Evolutionary conservation across 2,113 vertebrate species (phyloP).

Genomic region (Spermophilus dauricus): DNA sequence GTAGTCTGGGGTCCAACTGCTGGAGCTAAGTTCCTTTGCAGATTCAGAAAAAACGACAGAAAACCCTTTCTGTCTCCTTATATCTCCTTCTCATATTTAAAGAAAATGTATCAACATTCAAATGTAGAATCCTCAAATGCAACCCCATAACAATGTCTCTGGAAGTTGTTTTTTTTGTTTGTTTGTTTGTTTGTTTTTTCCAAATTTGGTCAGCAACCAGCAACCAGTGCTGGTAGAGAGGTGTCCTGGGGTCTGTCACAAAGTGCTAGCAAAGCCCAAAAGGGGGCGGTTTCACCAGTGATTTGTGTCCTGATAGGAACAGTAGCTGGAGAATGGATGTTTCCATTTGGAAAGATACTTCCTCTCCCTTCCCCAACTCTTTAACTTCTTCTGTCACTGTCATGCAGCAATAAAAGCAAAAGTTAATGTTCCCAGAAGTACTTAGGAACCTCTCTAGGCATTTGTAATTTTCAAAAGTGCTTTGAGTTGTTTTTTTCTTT

Average conservation of each 20-base stretch:
- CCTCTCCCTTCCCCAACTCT: neutral
- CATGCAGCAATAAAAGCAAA: neutral
- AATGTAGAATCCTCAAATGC: too few species aligned
- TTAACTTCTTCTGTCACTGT: neutral
- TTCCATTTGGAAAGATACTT: neutral
- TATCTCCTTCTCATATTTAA: neutral
- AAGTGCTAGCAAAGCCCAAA: neutral
- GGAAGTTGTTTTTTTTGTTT: neutral
- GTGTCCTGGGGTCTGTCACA: accelerated
- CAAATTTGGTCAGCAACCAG: neutral
- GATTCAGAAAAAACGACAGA: neutral
- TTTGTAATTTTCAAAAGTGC: conserved; percentile 26
- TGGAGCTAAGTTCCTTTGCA: neutral
- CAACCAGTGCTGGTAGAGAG: neutral
- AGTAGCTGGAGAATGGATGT: neutral
- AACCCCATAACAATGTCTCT: neutral
- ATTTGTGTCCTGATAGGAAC: accelerated
- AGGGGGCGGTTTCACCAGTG: accelerated
- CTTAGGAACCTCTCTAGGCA: neutral
- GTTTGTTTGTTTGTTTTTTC: neutral
- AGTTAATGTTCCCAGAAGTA: neutral
- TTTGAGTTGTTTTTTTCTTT: neutral
- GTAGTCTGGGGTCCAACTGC: neutral
- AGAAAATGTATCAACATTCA: neutral
- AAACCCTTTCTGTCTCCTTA: neutral